phyloP scores from a whole-genome alignment of 2,888 invertebrate genomes.

The Tillus elongatus region DNA sequence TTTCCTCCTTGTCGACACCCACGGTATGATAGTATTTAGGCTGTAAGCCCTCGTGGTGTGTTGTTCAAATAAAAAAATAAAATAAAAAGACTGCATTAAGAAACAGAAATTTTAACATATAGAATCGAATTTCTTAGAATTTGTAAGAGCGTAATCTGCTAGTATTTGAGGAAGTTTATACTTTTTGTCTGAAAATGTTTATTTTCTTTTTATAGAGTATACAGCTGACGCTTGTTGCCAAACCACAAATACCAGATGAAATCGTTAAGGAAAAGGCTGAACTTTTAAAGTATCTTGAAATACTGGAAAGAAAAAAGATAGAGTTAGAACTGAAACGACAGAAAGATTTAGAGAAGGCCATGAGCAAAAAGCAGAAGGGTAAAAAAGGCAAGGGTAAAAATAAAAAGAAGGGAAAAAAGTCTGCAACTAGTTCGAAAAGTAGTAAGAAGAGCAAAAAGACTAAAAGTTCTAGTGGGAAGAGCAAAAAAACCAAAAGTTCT shows the following conservation, averaged over 20 bases:
- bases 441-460: constrained; percentile 13
- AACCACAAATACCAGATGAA: constrained; percentile 21
- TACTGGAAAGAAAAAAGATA: constrained; percentile 17
- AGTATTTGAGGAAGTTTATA: too few species aligned
- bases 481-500: constrained; percentile 10
- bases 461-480: constrained; percentile 4
- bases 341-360: constrained; percentile 10
- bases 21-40: too few species aligned
- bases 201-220: constrained; percentile 15
- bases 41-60: too few species aligned
- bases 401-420: constrained; percentile 9
- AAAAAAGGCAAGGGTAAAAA: constrained; percentile 7
- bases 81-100: too few species aligned
- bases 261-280: constrained; percentile 21
- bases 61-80: too few species aligned
- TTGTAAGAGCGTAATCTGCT: too few species aligned
- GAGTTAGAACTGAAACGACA: constrained; percentile 12
- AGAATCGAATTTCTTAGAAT: too few species aligned
- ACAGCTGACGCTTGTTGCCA: constrained; percentile 21
- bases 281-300: constrained; percentile 9
- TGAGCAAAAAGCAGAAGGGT: constrained; percentile 10
- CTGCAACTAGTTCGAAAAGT: constrained; percentile 8
- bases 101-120: too few species aligned
- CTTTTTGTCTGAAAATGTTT: too few species aligned
- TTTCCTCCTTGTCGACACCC: too few species aligned